phyloP scores from a whole-genome alignment of 2,888 invertebrate genomes.

The Diadromus collaris region DNA sequence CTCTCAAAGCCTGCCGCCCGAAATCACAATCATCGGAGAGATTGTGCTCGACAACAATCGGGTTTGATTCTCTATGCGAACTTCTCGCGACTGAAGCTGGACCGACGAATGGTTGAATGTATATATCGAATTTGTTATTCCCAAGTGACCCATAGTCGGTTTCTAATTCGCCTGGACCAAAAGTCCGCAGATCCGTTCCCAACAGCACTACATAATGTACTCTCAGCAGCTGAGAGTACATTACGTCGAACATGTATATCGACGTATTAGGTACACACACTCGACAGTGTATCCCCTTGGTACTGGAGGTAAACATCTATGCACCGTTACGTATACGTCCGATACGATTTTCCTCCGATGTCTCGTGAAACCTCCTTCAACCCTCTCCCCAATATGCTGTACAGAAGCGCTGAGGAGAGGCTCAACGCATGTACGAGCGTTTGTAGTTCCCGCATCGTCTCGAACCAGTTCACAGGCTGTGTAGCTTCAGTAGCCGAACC shows the following conservation, averaged over 20 bases:
- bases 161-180: neutral
- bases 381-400: constrained; percentile 22
- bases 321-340: constrained; percentile 23
- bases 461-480: constrained; percentile 6
- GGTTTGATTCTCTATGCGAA: constrained; percentile 23
- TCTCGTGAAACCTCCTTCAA: constrained; percentile 36
- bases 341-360: constrained; percentile 47
- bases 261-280: constrained; percentile 43
- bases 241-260: constrained; percentile 18
- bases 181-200: neutral
- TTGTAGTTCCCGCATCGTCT: constrained; percentile 15
- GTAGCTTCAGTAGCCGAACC: constrained; percentile 4
- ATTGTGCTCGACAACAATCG: constrained; percentile 18
- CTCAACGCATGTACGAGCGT: constrained; percentile 13
- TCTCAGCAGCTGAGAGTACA: constrained; percentile 2
- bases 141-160: neutral
- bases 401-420: neutral
- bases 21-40: neutral
- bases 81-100: constrained; percentile 17
- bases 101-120: neutral
- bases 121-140: neutral
- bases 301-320: constrained; percentile 29
- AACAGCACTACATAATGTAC: neutral
- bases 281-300: constrained; percentile 26
- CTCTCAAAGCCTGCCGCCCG: neutral